Evolutionary conservation across 53 echinoderm and acorn worm species (phyloP), one percentile per base, ranked within the genome.

Genomic region (Luidia sarsii): DNA sequence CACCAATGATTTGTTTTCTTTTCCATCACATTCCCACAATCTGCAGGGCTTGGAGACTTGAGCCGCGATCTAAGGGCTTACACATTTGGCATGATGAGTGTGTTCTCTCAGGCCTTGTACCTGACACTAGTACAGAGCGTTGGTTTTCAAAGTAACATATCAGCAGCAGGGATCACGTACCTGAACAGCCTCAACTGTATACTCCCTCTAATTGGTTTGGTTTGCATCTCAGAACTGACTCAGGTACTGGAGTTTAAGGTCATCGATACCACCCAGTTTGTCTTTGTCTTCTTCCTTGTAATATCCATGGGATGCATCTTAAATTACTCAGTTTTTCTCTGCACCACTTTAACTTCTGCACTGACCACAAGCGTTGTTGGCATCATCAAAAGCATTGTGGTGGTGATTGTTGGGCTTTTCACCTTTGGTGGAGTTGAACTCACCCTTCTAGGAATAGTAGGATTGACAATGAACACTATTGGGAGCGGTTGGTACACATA

Each of bases 291-390:
- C 20, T 3, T 81, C 28, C 13, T 83, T 10, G 91, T 94, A 0
- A 79, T 91, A 13, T 75, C 83, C 2, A 80, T 71, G 50, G 95
- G 95, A 2, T 86, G 91, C 31, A 66, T 92, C n/a, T 49, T 94
- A 24, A 94, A 94, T 57, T 94, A 94, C 59, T 86, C 95, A 2
- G 54, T 89, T 31, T 94, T 94, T 39, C 75, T 91, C 10, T 94
- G 95, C 65, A 94, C 95, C 15, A 94, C 91, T 14, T 50, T 91
- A 81, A 94, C 89, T 81, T 94, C 95, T 7, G 95, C 95, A 15
- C 84, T 94, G 13, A 94, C 95, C 19, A 92, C 91, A 6, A 94
- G 95, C 57, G 84, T 91, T 16, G 89, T 94, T 0, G 95, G 95
- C 1, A 87, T 89, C 35, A 49, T 91, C 21, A 94, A 94, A 82